Evolutionary conservation across 2,113 vertebrate species (phyloP), one percentile per base, ranked within the genome.

Genomic region (Zosterops borbonicus): DNA sequence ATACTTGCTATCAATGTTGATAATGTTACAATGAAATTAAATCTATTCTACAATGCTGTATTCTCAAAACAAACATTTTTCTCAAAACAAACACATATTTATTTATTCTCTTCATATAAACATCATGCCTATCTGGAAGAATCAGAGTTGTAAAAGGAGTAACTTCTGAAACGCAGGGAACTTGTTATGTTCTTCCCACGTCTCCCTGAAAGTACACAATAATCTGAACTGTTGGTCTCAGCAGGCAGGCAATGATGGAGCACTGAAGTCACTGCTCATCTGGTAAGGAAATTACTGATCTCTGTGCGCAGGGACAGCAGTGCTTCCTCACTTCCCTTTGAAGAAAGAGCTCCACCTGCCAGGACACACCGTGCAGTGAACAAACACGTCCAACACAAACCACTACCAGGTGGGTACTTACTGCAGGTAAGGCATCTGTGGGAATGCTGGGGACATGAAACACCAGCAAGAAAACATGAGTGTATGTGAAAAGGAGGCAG

Each of bases 11-110:
- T 67, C 86, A 63, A 44, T 47, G 41, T 67, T 28, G 33, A 62
- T 81, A 93, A 71, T 14, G 13, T 58, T 86, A 35, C 86, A 95
- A 59, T 81, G 68, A 92, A 93, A 93, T 90, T 63, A 83, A 93
- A 86, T 67, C 73, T 75, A 70, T 81, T 64, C 21, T 59, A 47
- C 0, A 0, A 63, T 29, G 9, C 27, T 46, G 41, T 67, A 55
- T 65, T 68, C 52, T 77, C 76, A 70, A 92, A 94, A 71, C 28
- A 86, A 92, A 44, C n/a, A 39, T 15, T 12, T 64, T 85, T 69
- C 67, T 89, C 70, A 76, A 90, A 94, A 70, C 35, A 85, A 91
- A 46, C 29, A 50, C n/a, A 35, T 77, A 65, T 47, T 67, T 59
- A 89, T 90, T 86, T 78, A 78, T 91, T 47, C 78, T 77, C 64